phyloP scores from a whole-genome alignment of 37 sponge, comb jelly and placozoan species.

The Chondrosia reniformis region DNA sequence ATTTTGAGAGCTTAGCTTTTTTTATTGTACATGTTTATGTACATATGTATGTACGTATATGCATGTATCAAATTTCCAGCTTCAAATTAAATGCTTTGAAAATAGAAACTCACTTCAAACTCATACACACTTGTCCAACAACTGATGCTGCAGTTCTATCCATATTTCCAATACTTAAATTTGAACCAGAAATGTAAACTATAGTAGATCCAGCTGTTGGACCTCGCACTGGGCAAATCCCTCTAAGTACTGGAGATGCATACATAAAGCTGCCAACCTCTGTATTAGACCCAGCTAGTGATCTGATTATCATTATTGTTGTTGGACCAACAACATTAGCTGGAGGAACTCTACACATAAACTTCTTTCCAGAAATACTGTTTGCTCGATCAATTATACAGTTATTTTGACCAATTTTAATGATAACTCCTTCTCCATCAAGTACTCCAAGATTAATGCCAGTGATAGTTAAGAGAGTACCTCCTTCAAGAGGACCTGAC shows the following conservation, averaged over 20 bases:
- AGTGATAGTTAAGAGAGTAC: slow-evolving; percentile 35
- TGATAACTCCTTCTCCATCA: neutral
- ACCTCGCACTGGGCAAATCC: slow-evolving; percentile 43
- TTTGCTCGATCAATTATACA: slow-evolving; percentile 31
- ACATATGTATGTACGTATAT: too few relatives aligned
- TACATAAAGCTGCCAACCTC: neutral
- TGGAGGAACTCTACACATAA: neutral
- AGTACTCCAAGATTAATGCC: slow-evolving; percentile 35
- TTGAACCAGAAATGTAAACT: slow-evolving; percentile 58
- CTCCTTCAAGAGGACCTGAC: slow-evolving; percentile 40
- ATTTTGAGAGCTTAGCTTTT: too few relatives aligned
- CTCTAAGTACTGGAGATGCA: slow-evolving; percentile 32
- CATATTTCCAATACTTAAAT: slow-evolving; percentile 36
- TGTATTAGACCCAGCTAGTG: neutral
- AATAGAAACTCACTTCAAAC: too few relatives aligned
- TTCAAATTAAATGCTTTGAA: too few relatives aligned
- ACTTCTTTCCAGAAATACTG: neutral
- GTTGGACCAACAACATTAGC: neutral
- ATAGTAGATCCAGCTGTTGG: slow-evolving; percentile 61
- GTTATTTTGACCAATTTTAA: slow-evolving; percentile 14
- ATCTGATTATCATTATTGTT: neutral
- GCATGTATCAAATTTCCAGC: too few relatives aligned
- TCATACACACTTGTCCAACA: too few relatives aligned
- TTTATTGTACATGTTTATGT: too few relatives aligned
- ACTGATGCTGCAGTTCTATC: neutral